Evolutionary conservation across 23 tunicate species (phyloP).

Genomic region (Diplosoma virens): DNA sequence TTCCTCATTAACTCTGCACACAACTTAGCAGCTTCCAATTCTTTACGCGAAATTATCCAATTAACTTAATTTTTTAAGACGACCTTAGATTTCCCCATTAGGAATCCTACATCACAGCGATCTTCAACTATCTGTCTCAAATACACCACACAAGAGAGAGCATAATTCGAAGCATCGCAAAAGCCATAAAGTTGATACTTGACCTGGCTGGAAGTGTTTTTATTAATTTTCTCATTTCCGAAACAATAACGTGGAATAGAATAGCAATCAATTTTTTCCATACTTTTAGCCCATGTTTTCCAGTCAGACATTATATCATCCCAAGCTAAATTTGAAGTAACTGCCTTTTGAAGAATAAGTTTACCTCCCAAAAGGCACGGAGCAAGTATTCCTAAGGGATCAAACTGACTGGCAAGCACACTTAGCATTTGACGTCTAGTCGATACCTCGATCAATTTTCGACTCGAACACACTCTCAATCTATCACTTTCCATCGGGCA

Average conservation of each 20-base stretch:
- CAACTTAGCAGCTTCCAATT: too few species aligned
- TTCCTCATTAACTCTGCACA: too few species aligned
- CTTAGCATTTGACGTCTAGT: conserved; percentile 16
- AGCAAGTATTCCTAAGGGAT: conserved; percentile 1
- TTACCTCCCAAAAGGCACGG: conserved; percentile 6
- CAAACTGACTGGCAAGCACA: background rate
- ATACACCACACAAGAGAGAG: conserved; percentile 14
- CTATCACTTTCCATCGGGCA: conserved; percentile 6
- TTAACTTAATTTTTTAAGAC: too few species aligned
- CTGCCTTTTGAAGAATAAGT: conserved; percentile 1
- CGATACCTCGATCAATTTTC: background rate
- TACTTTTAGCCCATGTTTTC: too few species aligned
- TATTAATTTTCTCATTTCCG: too few species aligned
- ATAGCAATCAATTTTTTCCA: too few species aligned
- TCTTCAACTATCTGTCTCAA: conserved; percentile 1
- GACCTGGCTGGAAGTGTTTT: too few species aligned
- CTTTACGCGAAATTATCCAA: too few species aligned
- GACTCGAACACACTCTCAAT: background rate
- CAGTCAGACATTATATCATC: too few species aligned
- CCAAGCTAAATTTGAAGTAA: background rate
- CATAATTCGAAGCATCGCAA: conserved; percentile 6
- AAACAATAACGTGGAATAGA: too few species aligned
- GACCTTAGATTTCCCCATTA: too few species aligned
- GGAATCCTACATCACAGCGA: too few species aligned
- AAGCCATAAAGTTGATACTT: conserved; percentile 6